phyloP scores from a whole-genome alignment of 2,888 invertebrate species.

The Phortica okadai region DNA sequence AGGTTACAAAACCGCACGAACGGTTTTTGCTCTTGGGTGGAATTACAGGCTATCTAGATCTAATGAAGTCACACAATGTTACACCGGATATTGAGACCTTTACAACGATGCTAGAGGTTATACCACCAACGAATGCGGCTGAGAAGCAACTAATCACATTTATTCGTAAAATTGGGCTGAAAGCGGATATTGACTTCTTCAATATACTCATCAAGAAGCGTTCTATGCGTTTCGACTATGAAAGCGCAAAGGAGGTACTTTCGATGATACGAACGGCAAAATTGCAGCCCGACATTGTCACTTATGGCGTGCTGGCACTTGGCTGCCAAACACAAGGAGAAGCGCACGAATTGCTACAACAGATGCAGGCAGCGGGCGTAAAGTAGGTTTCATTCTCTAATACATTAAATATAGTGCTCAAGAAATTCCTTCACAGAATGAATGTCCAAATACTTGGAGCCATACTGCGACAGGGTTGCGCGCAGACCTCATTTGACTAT shows the following conservation, averaged over 20 bases:
- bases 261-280: slow-evolving; percentile 79
- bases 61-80: slow-evolving; percentile 83
- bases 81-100: slow-evolving; percentile 88
- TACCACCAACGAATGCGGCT: slow-evolving; percentile 81
- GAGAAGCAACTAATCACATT: slow-evolving; percentile 83
- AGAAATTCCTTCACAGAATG: slow-evolving; percentile 77
- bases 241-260: slow-evolving; percentile 82
- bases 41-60: slow-evolving; percentile 83
- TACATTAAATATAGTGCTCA: background rate
- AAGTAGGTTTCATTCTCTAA: slow-evolving; percentile 76
- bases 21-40: slow-evolving; percentile 87
- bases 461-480: slow-evolving; percentile 83
- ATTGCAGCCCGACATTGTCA: slow-evolving; percentile 85
- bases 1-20: slow-evolving; percentile 80
- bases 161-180: slow-evolving; percentile 80
- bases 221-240: slow-evolving; percentile 83
- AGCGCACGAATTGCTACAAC: slow-evolving; percentile 81
- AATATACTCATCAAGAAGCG: slow-evolving; percentile 91
- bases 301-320: slow-evolving; percentile 90
- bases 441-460: slow-evolving; percentile 87
- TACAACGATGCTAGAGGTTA: slow-evolving; percentile 84
- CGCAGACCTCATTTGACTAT: slow-evolving; percentile 81
- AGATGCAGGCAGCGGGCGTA: slow-evolving; percentile 83
- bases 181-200: slow-evolving; percentile 88
- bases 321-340: slow-evolving; percentile 83